Conservation (phyloP, 2,888 invertebrate genomes). For the Epinotia bilunana region DNA sequence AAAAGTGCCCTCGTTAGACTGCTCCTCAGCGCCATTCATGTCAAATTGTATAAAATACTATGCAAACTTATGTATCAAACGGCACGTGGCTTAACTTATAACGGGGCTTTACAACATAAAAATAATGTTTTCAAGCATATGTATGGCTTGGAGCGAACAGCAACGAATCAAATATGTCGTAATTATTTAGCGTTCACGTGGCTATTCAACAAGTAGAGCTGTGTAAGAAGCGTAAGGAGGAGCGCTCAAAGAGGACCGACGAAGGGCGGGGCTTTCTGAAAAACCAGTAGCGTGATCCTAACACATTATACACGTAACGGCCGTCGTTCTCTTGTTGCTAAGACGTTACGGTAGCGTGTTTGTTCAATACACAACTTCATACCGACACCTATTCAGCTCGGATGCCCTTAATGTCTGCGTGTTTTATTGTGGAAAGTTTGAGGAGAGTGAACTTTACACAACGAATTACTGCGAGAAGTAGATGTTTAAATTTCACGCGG, state of each 20-base stretch:
- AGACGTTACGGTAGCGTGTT: constrained; percentile 68
- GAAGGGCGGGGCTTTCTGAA: constrained; percentile 76
- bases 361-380: constrained; percentile 59
- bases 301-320: constrained; percentile 74
- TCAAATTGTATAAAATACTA: constrained; percentile 24
- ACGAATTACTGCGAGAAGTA: constrained; percentile 64
- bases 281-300: constrained; percentile 76
- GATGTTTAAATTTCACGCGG: constrained; percentile 72
- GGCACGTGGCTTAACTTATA: constrained; percentile 28
- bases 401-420: constrained; percentile 50
- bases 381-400: constrained; percentile 34
- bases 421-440: constrained; percentile 60
- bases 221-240: constrained; percentile 77
- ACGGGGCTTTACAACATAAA: constrained; percentile 30
- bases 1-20: constrained; percentile 53
- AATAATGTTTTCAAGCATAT: constrained; percentile 14
- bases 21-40: constrained; percentile 34
- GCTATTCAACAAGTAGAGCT: constrained; percentile 75
- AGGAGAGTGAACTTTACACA: constrained; percentile 60
- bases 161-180: constrained; percentile 69
- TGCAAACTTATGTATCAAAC: constrained; percentile 23
- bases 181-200: constrained; percentile 70
- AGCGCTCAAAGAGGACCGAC: constrained; percentile 71
- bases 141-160: constrained; percentile 51
- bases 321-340: constrained; percentile 70